Evolutionary conservation across 1,140 invertebrate species (phyloP).

Genomic region (Pollicipes pollicipes): DNA sequence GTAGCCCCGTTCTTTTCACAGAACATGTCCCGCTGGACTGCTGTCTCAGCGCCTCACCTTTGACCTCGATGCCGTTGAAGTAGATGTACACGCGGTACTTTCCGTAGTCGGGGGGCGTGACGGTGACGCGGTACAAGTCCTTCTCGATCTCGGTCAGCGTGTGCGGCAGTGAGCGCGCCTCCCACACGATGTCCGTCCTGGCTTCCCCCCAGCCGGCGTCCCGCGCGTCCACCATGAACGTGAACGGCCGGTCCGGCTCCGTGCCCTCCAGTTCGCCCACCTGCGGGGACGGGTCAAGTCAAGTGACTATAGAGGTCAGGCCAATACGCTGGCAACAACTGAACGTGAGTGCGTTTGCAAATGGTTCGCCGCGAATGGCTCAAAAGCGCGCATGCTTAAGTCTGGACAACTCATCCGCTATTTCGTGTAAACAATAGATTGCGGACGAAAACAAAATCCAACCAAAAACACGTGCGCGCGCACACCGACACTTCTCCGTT

Average conservation of each 20-base stretch:
- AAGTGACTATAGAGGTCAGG: constrained; percentile 31
- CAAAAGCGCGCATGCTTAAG: too few species aligned
- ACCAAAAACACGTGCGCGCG: too few species aligned
- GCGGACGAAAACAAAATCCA: too few species aligned
- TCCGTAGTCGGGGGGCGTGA: constrained; percentile 70
- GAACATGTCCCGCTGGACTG: too few species aligned
- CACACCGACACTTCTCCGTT: too few species aligned
- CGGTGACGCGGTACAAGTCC: constrained; percentile 67
- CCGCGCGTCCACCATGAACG: constrained; percentile 63
- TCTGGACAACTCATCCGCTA: too few species aligned
- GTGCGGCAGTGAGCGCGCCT: constrained; percentile 50
- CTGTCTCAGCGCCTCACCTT: constrained; percentile 48
- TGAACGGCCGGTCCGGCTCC: constrained; percentile 52
- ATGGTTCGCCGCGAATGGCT: too few species aligned
- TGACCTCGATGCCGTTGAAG: constrained; percentile 90
- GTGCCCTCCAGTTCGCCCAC: constrained; percentile 51
- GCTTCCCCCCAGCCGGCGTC: constrained; percentile 71
- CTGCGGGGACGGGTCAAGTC: constrained; percentile 41
- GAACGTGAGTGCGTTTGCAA: too few species aligned
- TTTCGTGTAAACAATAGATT: too few species aligned
- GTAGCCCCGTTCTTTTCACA: too few species aligned
- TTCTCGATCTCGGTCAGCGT: constrained; percentile 61
- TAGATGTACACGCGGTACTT: constrained; percentile 85
- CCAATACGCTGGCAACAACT: too few species aligned
- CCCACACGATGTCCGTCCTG: constrained; percentile 64